phyloP scores from a whole-genome alignment of 2,113 vertebrate genomes.

The Tragulus kanchil region DNA sequence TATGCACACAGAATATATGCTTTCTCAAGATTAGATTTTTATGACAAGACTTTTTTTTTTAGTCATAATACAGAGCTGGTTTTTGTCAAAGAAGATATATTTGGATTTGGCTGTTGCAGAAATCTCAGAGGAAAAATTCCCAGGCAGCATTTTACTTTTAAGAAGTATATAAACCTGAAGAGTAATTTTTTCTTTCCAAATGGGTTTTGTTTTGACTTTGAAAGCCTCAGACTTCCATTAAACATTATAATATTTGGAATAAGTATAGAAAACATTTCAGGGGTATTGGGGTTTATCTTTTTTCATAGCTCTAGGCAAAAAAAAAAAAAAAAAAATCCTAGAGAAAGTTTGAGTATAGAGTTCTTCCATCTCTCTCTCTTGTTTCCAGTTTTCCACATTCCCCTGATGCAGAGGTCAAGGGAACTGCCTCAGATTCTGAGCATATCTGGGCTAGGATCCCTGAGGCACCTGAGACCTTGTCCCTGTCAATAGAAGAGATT shows the following conservation, averaged over 20 bases:
- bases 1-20: conserved; percentile 44
- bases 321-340: background rate
- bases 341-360: background rate
- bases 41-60: conserved; percentile 54
- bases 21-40: conserved; percentile 76
- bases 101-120: conserved; percentile 49
- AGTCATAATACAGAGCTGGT: conserved; percentile 41
- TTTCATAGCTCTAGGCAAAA: background rate
- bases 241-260: conserved; percentile 5
- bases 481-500: background rate
- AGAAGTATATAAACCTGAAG: background rate
- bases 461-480: accelerated
- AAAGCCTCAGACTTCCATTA: background rate
- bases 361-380: background rate
- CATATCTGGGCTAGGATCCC: no score
- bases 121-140: conserved; percentile 58
- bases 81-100: conserved; percentile 69
- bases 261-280: background rate
- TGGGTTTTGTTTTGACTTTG: conserved; percentile 42
- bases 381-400: background rate
- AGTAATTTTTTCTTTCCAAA: conserved; percentile 37
- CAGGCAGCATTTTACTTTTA: conserved; percentile 31
- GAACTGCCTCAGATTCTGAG: no score
- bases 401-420: background rate
- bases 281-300: background rate